Percentiles rank a stretch among this genome's conserved stretches.
These are phyloP conservation scores for Harlomillsia oculata DNA, from an alignment of 1,140 invertebrate species.

Conservation along the genomic window DNA sequence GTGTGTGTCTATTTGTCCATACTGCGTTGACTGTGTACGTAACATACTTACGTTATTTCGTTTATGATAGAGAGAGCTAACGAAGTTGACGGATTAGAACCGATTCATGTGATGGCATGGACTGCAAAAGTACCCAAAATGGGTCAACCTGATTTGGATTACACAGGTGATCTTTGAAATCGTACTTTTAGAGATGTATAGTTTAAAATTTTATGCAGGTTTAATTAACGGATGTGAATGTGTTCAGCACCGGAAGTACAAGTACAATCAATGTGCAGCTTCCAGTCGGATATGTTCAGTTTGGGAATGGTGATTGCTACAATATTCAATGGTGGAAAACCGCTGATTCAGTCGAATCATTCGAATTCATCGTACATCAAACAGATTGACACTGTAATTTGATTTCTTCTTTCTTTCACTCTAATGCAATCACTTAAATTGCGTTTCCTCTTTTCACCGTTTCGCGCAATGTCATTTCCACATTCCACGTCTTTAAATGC, in stretches of 20 bases:
- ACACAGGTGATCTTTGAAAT: slow-evolving; percentile 58
- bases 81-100: slow-evolving; percentile 57
- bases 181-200: not conserved
- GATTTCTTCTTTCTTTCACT: not conserved
- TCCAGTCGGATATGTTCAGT: slow-evolving; percentile 89
- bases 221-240: slow-evolving; percentile 8
- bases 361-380: slow-evolving; percentile 76
- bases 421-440: too few relatives aligned
- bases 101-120: slow-evolving; percentile 68
- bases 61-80: slow-evolving; percentile 54
- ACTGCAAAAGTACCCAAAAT: slow-evolving; percentile 80
- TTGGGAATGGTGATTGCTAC: slow-evolving; percentile 84
- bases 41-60: slow-evolving; percentile 36
- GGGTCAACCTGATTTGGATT: slow-evolving; percentile 86
- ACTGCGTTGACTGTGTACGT: too few relatives aligned
- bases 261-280: slow-evolving; percentile 65
- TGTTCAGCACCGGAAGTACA: slow-evolving; percentile 77
- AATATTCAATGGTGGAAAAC: slow-evolving; percentile 77
- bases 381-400: slow-evolving; percentile 79
- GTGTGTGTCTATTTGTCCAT: too few relatives aligned
- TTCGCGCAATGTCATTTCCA: too few relatives aligned
- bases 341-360: slow-evolving; percentile 79
- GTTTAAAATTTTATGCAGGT: not conserved
- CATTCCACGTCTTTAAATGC: too few relatives aligned
- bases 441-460: too few relatives aligned